A percentile compares a stretch with the other conserved stretches of the same genome.
phyloP scores from a whole-genome alignment of 2,888 invertebrate species.

The Eristalis intricaria region DNA sequence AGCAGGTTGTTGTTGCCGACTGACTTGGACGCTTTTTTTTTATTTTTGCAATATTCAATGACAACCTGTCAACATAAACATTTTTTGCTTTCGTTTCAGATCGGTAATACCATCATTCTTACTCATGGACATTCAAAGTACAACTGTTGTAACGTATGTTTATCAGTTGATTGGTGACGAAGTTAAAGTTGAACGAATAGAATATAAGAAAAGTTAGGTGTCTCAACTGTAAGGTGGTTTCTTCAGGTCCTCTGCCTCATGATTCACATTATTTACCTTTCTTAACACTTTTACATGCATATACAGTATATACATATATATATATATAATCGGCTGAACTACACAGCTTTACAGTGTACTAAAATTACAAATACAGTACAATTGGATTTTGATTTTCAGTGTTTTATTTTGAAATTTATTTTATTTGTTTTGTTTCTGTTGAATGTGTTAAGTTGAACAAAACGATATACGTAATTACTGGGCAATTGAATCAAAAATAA shows the following conservation, averaged over 20 bases:
- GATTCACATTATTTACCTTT: neutral
- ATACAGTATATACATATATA: neutral
- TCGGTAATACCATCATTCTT: conserved; percentile 97
- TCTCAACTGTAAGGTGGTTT: neutral
- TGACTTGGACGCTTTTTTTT: no score
- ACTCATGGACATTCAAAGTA: conserved; percentile 98
- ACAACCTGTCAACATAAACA: no score
- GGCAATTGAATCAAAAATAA: no score
- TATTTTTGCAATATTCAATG: no score
- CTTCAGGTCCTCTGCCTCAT: neutral
- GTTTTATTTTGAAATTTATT: neutral
- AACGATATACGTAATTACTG: no score
- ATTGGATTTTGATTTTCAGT: neutral
- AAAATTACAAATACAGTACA: neutral
- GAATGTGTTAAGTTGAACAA: no score
- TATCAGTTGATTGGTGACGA: conserved; percentile 98
- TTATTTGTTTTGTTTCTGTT: no score
- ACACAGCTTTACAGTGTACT: neutral
- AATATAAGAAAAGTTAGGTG: conserved; percentile 93
- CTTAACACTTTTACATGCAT: neutral
- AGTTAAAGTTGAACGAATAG: conserved; percentile 99
- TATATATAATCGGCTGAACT: neutral
- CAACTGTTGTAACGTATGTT: conserved; percentile 98
- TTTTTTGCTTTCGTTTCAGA: conserved; percentile 83
- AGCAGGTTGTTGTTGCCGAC: no score